Evolutionary conservation across 2,888 invertebrate species (phyloP), one percentile per base, ranked within the genome.

Genomic region (Phyto melanocephala): DNA sequence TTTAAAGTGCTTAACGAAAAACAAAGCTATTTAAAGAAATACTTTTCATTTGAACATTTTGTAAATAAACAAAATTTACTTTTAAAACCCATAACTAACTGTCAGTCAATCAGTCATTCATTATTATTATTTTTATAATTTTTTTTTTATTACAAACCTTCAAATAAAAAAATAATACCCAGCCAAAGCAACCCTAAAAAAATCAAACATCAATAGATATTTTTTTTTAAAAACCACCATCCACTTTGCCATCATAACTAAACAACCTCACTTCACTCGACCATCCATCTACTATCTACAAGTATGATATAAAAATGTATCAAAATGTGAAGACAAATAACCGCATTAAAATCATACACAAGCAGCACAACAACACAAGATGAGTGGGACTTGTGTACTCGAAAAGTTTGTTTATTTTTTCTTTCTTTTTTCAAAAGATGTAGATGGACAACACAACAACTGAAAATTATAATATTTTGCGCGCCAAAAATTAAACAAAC

Each of bases 231-330:
- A 71, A 58, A n/a, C 37, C n/a, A 28, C 28, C 28, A 28, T 28
- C 28, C 6, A 28, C 28, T 28, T 28, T 28, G 6, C 28, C 3
- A 3, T 28, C 3, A 28, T 6, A 28, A 28, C 28, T 28, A 28
- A 3, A 28, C 28, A 28, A 28, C 28, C 28, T 28, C 6, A 28
- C 28, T 28, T 52, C 24, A 70, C 33, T 52, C 35, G 60, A 63
- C 24, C 42, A 35, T 42, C 15, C 72, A 62, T 52, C 13, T 6
- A 28, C 6, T 47, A 70, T 60, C 37, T 50, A 37, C 37, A 70
- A 63, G 56, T 78, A 56, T 63, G 62, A 45, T 71, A 63, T 47
- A 62, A 56, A 63, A 71, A 78, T 56, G 63, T 78, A 71, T 71
- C 63, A 71, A 76, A 76, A 54, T 33, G 22, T 40, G 15, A 58